A percentile compares a stretch with the other conserved stretches of the same genome.
These are phyloP conservation scores for Dendronephthya gigantea DNA, from an alignment of 64 coral and sea anemone genomes.

Conservation along the genomic window DNA sequence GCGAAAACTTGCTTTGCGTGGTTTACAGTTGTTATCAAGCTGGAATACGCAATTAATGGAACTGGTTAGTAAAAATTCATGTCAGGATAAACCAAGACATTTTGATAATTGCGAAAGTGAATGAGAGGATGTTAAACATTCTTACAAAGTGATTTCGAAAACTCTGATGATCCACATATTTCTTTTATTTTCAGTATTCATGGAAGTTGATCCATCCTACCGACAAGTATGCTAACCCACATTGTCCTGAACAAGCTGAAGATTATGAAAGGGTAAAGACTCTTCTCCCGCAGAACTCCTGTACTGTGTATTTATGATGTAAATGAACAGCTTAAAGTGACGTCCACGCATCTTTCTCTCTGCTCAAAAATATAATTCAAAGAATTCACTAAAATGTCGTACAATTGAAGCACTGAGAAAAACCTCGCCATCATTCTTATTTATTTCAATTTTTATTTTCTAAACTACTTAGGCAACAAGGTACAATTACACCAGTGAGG, in stretches of 20 bases:
- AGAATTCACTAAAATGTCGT: too few species aligned
- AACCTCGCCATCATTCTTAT: too few species aligned
- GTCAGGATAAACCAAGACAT: background rate
- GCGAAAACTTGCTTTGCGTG: slow-evolving; percentile 59
- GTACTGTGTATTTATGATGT: too few species aligned
- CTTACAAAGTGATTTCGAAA: too few species aligned
- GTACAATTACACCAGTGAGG: slow-evolving; percentile 96
- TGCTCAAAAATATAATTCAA: too few species aligned
- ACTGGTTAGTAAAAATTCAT: slow-evolving; percentile 41
- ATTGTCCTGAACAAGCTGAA: slow-evolving; percentile 88
- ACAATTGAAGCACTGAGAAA: too few species aligned
- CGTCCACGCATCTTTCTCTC: background rate
- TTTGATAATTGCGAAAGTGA: background rate
- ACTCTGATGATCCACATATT: too few species aligned
- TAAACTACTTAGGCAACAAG: slow-evolving; percentile 68
- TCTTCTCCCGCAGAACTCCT: too few species aligned
- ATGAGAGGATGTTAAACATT: too few species aligned
- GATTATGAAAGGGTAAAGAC: slow-evolving; percentile 82
- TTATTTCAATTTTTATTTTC: background rate
- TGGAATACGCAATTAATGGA: slow-evolving; percentile 95
- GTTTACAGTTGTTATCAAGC: slow-evolving; percentile 65
- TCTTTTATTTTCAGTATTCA: slow-evolving; percentile 86
- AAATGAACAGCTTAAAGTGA: too few species aligned
- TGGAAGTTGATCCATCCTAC: slow-evolving; percentile 95
- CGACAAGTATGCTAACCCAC: slow-evolving; percentile 91